These are phyloP conservation scores for Melanogrammus aeglefinus DNA, from an alignment of 2,797 vertebrate genomes.

Conservation along the genomic window DNA sequence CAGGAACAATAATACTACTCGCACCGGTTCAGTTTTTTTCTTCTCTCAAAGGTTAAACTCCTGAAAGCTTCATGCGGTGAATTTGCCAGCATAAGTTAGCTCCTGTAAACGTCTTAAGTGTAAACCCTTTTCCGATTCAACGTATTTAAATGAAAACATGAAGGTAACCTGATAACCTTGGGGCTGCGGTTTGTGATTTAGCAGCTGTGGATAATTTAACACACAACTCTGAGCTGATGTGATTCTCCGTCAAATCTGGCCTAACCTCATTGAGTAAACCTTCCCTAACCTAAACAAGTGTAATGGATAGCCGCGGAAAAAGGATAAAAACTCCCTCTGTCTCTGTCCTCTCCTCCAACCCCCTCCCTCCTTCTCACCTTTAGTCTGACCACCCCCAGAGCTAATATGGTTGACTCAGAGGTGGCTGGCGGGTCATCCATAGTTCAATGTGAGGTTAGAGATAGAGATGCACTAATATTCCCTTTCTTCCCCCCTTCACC, in stretches of 20 bases:
- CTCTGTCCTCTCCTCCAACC: slow-evolving; percentile 28
- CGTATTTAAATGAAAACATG: slow-evolving; percentile 19
- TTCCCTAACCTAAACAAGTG: slow-evolving; percentile 69
- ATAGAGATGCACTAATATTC: slow-evolving; percentile 59
- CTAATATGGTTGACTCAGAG: slow-evolving; percentile 73
- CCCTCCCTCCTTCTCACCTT: slow-evolving; percentile 14
- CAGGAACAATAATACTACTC: slow-evolving; percentile 16
- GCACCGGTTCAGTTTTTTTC: neutral
- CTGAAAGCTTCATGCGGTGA: neutral
- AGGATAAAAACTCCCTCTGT: slow-evolving; percentile 16
- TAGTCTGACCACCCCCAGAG: slow-evolving; percentile 49
- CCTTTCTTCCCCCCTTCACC: slow-evolving; percentile 31
- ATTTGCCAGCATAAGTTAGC: neutral
- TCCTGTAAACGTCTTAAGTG: no score
- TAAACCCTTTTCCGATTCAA: no score
- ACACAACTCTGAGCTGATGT: slow-evolving; percentile 52
- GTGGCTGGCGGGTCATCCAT: slow-evolving; percentile 62
- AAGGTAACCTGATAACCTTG: slow-evolving; percentile 49
- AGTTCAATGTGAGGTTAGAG: slow-evolving; percentile 73
- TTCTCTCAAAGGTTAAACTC: neutral
- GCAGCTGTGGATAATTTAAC: slow-evolving; percentile 55
- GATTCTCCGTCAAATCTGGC: slow-evolving; percentile 68
- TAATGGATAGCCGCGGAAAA: slow-evolving; percentile 65
- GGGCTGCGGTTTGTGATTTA: slow-evolving; percentile 19
- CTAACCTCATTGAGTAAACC: slow-evolving; percentile 73